These are phyloP conservation scores for Andrena trimmerana DNA, from an alignment of 2,888 invertebrate genomes.

Conservation along the genomic window DNA sequence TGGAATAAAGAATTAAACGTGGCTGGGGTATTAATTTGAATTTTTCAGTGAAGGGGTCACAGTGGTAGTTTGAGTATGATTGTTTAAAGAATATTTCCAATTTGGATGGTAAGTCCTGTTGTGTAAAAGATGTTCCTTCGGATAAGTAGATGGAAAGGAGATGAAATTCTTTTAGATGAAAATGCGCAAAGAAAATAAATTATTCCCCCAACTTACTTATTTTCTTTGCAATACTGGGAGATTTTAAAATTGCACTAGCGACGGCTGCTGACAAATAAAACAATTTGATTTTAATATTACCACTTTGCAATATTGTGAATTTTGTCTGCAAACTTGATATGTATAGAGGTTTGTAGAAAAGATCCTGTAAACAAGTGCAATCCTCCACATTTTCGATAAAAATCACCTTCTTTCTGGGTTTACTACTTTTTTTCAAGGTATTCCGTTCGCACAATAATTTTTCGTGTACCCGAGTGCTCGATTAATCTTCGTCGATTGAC, in stretches of 20 bases:
- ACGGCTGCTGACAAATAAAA: too few relatives aligned
- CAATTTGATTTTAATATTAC: too few relatives aligned
- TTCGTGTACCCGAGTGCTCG: conserved; percentile 26
- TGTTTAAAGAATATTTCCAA: not conserved
- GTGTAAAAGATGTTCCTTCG: not conserved
- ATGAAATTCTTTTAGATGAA: not conserved
- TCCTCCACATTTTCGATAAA: not conserved
- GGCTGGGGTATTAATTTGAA: not conserved
- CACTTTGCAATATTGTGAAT: too few relatives aligned
- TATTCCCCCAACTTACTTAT: too few relatives aligned
- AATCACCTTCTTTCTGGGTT: not conserved
- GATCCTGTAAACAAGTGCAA: not conserved
- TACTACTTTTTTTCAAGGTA: not conserved
- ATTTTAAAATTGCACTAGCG: not conserved
- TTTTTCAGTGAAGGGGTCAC: not conserved
- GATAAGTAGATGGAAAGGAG: not conserved
- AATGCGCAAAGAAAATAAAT: not conserved
- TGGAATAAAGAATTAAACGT: conserved; percentile 18
- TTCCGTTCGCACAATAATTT: not conserved
- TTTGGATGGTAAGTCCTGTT: too few relatives aligned
- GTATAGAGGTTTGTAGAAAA: not conserved
- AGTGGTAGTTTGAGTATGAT: not conserved
- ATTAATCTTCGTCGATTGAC: conserved; percentile 31
- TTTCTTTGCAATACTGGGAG: not conserved
- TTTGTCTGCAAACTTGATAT: not conserved